Evolutionary conservation across 2,797 vertebrate genomes (phyloP).

Genomic region (Otolemur crassicaudatus): DNA sequence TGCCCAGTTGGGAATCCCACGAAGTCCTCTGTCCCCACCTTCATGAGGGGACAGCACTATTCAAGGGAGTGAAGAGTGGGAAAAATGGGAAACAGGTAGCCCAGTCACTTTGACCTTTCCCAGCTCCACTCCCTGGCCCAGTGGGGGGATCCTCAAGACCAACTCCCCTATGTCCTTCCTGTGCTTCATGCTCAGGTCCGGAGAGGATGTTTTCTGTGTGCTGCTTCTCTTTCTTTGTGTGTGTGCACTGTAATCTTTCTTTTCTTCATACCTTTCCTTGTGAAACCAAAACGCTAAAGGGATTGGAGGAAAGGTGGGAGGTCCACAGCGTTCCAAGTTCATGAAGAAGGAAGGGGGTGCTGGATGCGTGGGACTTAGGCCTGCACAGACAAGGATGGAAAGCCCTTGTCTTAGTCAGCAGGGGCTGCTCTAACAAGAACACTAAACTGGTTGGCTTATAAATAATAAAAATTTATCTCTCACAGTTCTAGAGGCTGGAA

Average conservation of each 20-base stretch:
- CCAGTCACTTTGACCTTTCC: background rate
- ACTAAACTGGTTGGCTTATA: background rate
- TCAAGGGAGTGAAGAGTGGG: no score
- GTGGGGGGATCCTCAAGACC: background rate
- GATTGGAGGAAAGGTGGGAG: rapidly evolving
- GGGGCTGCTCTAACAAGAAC: background rate
- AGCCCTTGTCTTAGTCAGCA: background rate
- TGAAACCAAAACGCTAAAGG: background rate
- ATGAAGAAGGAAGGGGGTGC: background rate
- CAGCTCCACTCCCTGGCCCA: background rate
- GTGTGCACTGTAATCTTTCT: background rate
- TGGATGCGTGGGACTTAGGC: background rate
- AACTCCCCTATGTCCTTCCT: rapidly evolving
- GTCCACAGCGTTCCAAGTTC: background rate
- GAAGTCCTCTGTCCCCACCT: rapidly evolving
- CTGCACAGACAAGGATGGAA: background rate
- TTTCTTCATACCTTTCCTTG: background rate
- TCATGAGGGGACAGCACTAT: background rate
- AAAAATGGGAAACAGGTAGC: rapidly evolving
- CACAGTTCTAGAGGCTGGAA: background rate
- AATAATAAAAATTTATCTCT: background rate
- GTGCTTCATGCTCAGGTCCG: no score
- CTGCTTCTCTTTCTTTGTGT: background rate
- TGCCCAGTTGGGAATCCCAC: background rate
- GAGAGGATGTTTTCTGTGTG: background rate